These are phyloP conservation scores for Hydraecia micacea DNA, from an alignment of 2,888 invertebrate genomes.

Conservation along the genomic window DNA sequence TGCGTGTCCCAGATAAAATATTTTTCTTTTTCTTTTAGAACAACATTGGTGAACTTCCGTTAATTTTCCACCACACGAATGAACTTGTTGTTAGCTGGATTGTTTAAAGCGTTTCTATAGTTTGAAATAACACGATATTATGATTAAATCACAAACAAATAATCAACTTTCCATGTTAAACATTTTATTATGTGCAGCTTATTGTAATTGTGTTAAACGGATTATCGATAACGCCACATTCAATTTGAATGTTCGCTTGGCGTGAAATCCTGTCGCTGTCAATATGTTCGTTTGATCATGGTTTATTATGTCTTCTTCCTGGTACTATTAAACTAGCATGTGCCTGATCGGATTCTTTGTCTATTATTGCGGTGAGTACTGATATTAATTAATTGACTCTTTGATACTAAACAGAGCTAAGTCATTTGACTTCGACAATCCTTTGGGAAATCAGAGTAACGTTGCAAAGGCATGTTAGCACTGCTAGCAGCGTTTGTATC, in stretches of 20 bases:
- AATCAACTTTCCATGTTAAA: slow-evolving; percentile 36
- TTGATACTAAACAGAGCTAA: slow-evolving; percentile 10
- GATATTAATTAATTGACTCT: neutral
- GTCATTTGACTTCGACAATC: neutral
- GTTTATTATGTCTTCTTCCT: slow-evolving; percentile 17
- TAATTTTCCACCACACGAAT: neutral
- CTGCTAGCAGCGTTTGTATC: slow-evolving; percentile 11
- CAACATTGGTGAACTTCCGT: neutral
- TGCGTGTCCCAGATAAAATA: neutral
- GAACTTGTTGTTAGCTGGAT: neutral
- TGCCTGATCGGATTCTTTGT: neutral
- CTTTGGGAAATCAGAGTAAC: slow-evolving; percentile 33
- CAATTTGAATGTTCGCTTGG: slow-evolving; percentile 48
- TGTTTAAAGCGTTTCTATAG: neutral
- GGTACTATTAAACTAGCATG: neutral
- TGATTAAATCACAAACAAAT: slow-evolving; percentile 22
- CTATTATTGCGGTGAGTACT: neutral
- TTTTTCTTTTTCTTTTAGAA: too few species aligned
- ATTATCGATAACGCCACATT: slow-evolving; percentile 55
- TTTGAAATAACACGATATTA: slow-evolving; percentile 10
- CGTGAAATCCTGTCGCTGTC: slow-evolving; percentile 42
- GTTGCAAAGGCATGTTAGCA: neutral
- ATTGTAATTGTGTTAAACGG: slow-evolving; percentile 55
- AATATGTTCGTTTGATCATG: slow-evolving; percentile 42
- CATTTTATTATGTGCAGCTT: slow-evolving; percentile 46